These are phyloP conservation scores for Diaperis boleti DNA, from an alignment of 2,888 invertebrate genomes.

Conservation along the genomic window DNA sequence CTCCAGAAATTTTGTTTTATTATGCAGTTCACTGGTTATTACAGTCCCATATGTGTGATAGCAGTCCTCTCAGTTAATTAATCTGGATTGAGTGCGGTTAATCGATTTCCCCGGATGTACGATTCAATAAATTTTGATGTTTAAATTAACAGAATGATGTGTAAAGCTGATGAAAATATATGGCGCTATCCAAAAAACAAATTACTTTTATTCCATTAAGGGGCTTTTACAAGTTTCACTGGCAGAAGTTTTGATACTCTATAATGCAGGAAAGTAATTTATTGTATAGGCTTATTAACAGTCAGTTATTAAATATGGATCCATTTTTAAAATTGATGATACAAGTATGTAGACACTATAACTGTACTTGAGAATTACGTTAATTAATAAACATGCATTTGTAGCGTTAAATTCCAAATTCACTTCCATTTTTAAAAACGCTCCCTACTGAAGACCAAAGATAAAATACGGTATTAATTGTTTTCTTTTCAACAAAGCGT, in stretches of 20 bases:
- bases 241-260: neutral
- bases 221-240: neutral
- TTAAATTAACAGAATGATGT: constrained; percentile 17
- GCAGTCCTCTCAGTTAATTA: constrained; percentile 31
- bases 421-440: no score
- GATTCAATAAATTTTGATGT: constrained; percentile 26
- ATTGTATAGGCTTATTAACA: no score
- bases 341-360: no score
- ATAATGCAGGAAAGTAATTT: no score
- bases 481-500: constrained; percentile 7
- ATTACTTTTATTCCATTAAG: neutral
- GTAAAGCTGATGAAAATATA: constrained; percentile 10
- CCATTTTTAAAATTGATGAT: no score
- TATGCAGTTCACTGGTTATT: constrained; percentile 29
- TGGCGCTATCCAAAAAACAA: neutral
- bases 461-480: no score
- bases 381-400: no score
- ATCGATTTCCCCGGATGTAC: constrained; percentile 16
- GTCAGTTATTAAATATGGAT: no score
- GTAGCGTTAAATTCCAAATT: no score
- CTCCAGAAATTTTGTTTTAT: constrained; percentile 28
- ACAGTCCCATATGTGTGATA: constrained; percentile 30
- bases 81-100: constrained; percentile 30
- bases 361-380: no score
- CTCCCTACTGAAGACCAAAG: no score